A percentile compares a stretch with the other conserved stretches of the same genome.
Conservation (phyloP, 1,140 invertebrate species). For the Papilio dardanus region DNA sequence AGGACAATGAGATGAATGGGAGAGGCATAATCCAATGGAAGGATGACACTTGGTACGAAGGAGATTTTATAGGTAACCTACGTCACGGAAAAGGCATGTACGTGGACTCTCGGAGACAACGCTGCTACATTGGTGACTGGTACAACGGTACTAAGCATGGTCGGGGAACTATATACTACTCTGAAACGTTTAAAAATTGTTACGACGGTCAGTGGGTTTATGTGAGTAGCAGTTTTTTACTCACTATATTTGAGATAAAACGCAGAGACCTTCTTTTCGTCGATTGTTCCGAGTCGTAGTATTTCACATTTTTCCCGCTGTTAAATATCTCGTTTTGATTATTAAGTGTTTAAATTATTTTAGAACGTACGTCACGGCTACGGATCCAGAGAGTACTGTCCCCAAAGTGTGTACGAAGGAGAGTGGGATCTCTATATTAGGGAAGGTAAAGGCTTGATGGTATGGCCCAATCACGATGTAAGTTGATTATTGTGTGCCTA, state of each 20-base stretch:
- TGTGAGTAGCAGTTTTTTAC: slow-evolving; percentile 61
- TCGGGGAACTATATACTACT: slow-evolving; percentile 67
- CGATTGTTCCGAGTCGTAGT: too few species aligned
- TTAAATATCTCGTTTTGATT: background rate
- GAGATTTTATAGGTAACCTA: slow-evolving; percentile 80
- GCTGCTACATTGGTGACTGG: slow-evolving; percentile 82
- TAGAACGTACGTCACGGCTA: slow-evolving; percentile 79
- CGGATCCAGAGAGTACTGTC: slow-evolving; percentile 78
- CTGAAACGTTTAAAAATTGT: slow-evolving; percentile 58
- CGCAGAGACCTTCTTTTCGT: background rate
- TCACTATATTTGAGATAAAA: slow-evolving; percentile 40
- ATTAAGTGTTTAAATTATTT: slow-evolving; percentile 62
- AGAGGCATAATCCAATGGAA: slow-evolving; percentile 81
- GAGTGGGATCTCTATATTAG: slow-evolving; percentile 78
- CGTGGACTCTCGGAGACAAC: slow-evolving; percentile 76
- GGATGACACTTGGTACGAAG: slow-evolving; percentile 82
- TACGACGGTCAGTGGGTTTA: slow-evolving; percentile 71
- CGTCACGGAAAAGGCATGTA: slow-evolving; percentile 82
- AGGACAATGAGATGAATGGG: slow-evolving; percentile 81
- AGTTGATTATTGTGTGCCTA: slow-evolving; percentile 43
- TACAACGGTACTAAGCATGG: slow-evolving; percentile 78
- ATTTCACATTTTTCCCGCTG: background rate
- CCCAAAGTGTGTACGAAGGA: slow-evolving; percentile 81
- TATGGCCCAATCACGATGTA: slow-evolving; percentile 83
- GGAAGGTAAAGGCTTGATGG: slow-evolving; percentile 83